Evolutionary conservation across 2,888 invertebrate species (phyloP).

Genomic region (Nomada hirtipes): DNA sequence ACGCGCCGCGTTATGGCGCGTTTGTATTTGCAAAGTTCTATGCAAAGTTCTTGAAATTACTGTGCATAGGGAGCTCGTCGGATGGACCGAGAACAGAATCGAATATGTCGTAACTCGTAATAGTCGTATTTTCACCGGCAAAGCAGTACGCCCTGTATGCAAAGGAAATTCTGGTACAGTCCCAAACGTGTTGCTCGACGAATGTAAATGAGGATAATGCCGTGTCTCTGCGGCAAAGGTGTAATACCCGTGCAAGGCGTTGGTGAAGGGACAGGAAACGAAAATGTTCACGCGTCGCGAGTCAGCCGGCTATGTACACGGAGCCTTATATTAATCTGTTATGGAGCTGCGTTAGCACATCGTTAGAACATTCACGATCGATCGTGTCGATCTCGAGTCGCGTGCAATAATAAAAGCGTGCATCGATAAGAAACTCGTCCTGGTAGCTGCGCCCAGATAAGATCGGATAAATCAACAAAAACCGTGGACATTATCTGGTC

Average conservation of each 20-base stretch:
- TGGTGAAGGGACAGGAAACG: conserved; percentile 25
- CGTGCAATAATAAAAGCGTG: not conserved
- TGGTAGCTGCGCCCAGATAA: conserved; percentile 14
- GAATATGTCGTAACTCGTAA: not conserved
- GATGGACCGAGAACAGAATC: not conserved
- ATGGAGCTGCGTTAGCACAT: too few species aligned
- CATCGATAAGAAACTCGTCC: conserved; percentile 26
- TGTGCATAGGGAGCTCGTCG: not conserved
- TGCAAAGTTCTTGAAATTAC: not conserved
- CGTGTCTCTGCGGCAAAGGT: conserved; percentile 7
- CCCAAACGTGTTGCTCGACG: conserved; percentile 9
- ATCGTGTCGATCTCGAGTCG: not conserved
- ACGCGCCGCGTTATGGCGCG: not conserved
- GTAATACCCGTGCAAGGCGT: conserved; percentile 13
- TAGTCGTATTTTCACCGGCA: not conserved
- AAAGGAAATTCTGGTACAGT: conserved; percentile 14
- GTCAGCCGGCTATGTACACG: not conserved
- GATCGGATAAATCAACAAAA: conserved; percentile 10
- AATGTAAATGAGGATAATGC: conserved; percentile 41
- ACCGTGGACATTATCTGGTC: not conserved
- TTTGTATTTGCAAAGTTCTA: not conserved
- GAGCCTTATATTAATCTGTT: not conserved
- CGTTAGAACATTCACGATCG: conserved; percentile 2
- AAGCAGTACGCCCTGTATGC: conserved; percentile 4
- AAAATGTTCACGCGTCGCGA: conserved; percentile 26